Evolutionary conservation across 2,888 invertebrate species (phyloP), one percentile per base, ranked within the genome.

Genomic region (Autographa pulchrina): DNA sequence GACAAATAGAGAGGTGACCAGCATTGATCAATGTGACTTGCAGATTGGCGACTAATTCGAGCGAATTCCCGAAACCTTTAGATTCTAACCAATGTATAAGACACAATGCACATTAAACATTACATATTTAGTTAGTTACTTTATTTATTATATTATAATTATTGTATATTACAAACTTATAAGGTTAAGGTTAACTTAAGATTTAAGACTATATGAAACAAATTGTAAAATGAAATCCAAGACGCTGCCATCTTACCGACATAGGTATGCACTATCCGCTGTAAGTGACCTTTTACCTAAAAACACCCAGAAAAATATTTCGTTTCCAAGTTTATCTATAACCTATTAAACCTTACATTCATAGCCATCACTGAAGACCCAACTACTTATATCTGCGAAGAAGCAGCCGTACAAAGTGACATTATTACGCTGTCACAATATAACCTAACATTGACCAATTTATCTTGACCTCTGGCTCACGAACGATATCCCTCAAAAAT

Each of bases 341-440:
- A 60, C 64, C 20, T 62, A 25, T 65, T 38, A 75, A n/a, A 64
- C 41, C 41, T 61, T 52, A 54, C 54, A 60, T 41, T 62, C 56
- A 56, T n/a, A 38, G 41, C 48, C n/a, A 62, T 58, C 43, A 70
- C 31, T 70, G 31, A 62, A 72, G 38, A 54, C 76, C 59, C 60
- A 70, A 76, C 60, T 67, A 76, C 62, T 63, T 70, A 70, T 66
- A 73, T 54, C 48, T 58, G 68, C 67, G 14, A 59, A 81, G 64
- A 69, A 72, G 62, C 65, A 69, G 20, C 56, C 35, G 65, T 58
- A 74, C 66, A 75, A 62, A 65, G 35, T 67, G 43, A 70, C 67
- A 64, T 72, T 80, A 80, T 77, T 80, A 75, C 71, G 1, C 60
- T 70, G 72, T 75, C 80, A 77, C 62, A 70, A 77, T 71, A 73